Conservation (phyloP, 2,888 invertebrate species). For the Eumacrocentrus americanus region DNA sequence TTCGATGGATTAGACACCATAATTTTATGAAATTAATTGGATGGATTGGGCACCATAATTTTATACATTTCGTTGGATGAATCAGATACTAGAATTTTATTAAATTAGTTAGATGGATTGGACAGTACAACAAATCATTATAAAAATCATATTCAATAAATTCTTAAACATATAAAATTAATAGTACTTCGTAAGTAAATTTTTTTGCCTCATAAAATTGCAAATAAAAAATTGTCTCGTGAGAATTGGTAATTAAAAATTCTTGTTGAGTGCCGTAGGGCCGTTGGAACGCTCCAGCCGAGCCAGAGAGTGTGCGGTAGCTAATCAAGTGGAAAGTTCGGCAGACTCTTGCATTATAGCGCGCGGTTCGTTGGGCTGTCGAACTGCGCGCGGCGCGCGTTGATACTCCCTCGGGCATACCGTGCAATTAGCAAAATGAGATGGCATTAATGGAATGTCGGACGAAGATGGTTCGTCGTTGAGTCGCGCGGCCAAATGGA, state of each 20-base stretch:
- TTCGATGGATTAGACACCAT: too few relatives aligned
- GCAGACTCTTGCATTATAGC: slow-evolving; percentile 15
- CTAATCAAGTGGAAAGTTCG: slow-evolving; percentile 29
- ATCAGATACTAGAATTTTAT: too few relatives aligned
- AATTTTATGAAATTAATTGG: too few relatives aligned
- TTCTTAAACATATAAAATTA: too few relatives aligned
- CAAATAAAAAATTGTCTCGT: not conserved
- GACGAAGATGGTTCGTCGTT: slow-evolving; percentile 35
- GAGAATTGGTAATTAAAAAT: slow-evolving; percentile 17
- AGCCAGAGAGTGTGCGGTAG: slow-evolving; percentile 18
- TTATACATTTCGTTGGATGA: too few relatives aligned
- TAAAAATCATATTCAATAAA: too few relatives aligned
- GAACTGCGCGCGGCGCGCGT: slow-evolving; percentile 20
- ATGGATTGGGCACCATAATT: too few relatives aligned
- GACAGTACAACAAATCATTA: too few relatives aligned
- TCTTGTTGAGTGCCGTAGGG: slow-evolving; percentile 13
- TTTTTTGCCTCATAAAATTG: too few relatives aligned
- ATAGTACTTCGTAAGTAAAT: too few relatives aligned
- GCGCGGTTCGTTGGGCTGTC: slow-evolving; percentile 14
- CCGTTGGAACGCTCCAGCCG: slow-evolving; percentile 5
- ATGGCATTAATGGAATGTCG: slow-evolving; percentile 39
- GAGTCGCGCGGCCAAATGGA: slow-evolving; percentile 32
- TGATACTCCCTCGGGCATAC: slow-evolving; percentile 38
- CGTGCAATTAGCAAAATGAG: slow-evolving; percentile 42
- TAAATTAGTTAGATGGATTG: too few relatives aligned